These are phyloP conservation scores for Eupeodes luniger DNA, from an alignment of 2,888 invertebrate genomes.

Conservation along the genomic window DNA sequence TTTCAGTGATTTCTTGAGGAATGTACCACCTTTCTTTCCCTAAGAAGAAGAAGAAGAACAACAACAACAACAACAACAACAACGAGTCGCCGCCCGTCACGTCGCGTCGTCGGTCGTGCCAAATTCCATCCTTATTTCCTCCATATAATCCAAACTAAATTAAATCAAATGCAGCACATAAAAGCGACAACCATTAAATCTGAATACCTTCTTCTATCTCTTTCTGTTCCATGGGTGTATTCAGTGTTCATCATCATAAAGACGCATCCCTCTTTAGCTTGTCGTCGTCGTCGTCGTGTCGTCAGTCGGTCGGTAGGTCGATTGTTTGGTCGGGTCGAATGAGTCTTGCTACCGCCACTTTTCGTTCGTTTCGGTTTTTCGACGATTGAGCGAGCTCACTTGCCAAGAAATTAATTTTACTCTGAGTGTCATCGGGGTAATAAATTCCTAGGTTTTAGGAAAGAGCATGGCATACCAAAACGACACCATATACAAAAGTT, in stretches of 20 bases:
- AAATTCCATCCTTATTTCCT: neutral
- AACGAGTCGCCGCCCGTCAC: too few relatives aligned
- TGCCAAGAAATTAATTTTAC: slow-evolving; percentile 71
- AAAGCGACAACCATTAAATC: slow-evolving; percentile 72
- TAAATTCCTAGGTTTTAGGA: slow-evolving; percentile 71
- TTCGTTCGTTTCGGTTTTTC: slow-evolving; percentile 11
- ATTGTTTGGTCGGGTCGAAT: neutral
- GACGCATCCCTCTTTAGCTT: neutral
- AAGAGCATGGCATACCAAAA: slow-evolving; percentile 50
- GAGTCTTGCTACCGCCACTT: neutral
- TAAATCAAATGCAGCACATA: slow-evolving; percentile 73
- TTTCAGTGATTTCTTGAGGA: neutral
- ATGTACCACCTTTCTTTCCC: slow-evolving; percentile 18
- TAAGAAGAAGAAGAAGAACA: too few relatives aligned
- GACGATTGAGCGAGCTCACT: slow-evolving; percentile 61
- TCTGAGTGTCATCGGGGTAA: slow-evolving; percentile 73
- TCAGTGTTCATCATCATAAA: slow-evolving; percentile 15
- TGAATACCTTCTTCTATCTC: slow-evolving; percentile 50
- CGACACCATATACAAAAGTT: slow-evolving; percentile 38
- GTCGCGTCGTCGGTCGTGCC: neutral
- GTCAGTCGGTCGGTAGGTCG: too few relatives aligned
- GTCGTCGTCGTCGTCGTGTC: neutral
- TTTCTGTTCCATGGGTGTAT: neutral
- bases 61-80: neutral
- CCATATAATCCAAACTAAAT: slow-evolving; percentile 56